Evolutionary conservation across 2,797 vertebrate genomes (phyloP).

Genomic region (Arrhamphus sclerolepis): DNA sequence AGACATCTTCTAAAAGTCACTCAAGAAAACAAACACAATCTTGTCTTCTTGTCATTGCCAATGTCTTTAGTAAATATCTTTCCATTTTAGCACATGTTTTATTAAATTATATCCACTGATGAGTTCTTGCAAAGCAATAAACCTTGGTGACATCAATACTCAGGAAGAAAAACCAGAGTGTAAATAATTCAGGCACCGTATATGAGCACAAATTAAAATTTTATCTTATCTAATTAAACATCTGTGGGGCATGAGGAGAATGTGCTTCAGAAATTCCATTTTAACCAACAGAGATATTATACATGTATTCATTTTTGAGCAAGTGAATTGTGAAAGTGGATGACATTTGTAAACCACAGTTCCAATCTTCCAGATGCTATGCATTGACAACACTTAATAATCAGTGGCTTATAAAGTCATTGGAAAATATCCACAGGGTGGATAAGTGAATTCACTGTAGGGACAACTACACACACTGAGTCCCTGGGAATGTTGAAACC

Average conservation of each 20-base stretch:
- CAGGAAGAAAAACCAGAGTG: slow-evolving; percentile 19
- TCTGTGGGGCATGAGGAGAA: slow-evolving; percentile 31
- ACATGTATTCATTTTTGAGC: slow-evolving; percentile 22
- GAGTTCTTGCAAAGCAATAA: slow-evolving; percentile 1
- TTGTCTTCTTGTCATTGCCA: background rate
- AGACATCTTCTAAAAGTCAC: slow-evolving; percentile 24
- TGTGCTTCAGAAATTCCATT: slow-evolving; percentile 23
- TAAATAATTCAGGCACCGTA: slow-evolving; percentile 57
- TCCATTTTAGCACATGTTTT: background rate
- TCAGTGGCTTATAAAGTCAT: background rate
- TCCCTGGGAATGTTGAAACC: no score
- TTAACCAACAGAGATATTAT: slow-evolving; percentile 24
- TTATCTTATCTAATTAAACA: slow-evolving; percentile 52
- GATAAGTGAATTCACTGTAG: no score
- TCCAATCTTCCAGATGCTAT: background rate
- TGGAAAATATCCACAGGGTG: no score
- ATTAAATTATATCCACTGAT: slow-evolving; percentile 2
- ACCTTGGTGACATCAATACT: slow-evolving; percentile 19
- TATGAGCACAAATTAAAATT: slow-evolving; percentile 53
- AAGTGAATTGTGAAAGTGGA: slow-evolving; percentile 29
- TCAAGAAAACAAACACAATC: slow-evolving; percentile 11
- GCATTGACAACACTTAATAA: slow-evolving; percentile 5
- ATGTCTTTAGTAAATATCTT: background rate
- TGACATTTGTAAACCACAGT: slow-evolving; percentile 17
- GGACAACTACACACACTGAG: no score